Conservation (phyloP, 1,140 invertebrate genomes). For the Drosophila jambulina region DNA sequence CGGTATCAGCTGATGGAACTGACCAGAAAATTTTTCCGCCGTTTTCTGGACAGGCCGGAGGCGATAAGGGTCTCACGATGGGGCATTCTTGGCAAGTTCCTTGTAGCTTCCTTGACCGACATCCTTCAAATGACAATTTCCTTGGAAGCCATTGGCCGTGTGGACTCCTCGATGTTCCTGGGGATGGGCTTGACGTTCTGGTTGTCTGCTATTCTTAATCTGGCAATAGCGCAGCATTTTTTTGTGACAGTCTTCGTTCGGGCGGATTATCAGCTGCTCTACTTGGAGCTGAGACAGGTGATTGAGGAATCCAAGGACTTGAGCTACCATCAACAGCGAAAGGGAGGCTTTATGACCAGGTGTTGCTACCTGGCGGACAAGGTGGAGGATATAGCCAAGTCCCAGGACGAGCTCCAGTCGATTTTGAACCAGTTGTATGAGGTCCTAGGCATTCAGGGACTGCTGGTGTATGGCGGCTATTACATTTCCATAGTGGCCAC, state of each 20-base stretch:
- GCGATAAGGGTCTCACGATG: background rate
- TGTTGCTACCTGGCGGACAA: slow-evolving; percentile 36
- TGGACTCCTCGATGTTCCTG: background rate
- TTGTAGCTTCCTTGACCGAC: background rate
- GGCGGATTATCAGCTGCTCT: slow-evolving; percentile 19
- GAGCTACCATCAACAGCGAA: background rate
- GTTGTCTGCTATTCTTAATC: background rate
- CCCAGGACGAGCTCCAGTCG: slow-evolving; percentile 9
- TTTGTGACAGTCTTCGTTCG: slow-evolving; percentile 13
- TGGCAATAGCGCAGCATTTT: slow-evolving; percentile 15
- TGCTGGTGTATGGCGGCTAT: slow-evolving; percentile 8
- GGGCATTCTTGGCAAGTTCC: slow-evolving; percentile 19
- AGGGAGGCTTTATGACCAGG: slow-evolving; percentile 24
- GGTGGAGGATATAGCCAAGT: slow-evolving; percentile 18
- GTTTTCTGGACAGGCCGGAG: slow-evolving; percentile 1
- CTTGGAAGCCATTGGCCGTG: background rate
- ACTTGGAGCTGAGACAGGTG: slow-evolving; percentile 17
- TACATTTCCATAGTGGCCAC: slow-evolving; percentile 13
- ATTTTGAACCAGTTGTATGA: background rate
- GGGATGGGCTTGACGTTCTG: background rate
- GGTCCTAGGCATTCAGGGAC: slow-evolving; percentile 2
- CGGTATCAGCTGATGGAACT: slow-evolving; percentile 4
- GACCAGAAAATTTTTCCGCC: background rate
- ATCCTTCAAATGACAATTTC: slow-evolving; percentile 1
- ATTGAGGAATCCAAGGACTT: slow-evolving; percentile 1